Evolutionary conservation across 2,113 vertebrate species (phyloP).

Genomic region (Desmodus rotundus): DNA sequence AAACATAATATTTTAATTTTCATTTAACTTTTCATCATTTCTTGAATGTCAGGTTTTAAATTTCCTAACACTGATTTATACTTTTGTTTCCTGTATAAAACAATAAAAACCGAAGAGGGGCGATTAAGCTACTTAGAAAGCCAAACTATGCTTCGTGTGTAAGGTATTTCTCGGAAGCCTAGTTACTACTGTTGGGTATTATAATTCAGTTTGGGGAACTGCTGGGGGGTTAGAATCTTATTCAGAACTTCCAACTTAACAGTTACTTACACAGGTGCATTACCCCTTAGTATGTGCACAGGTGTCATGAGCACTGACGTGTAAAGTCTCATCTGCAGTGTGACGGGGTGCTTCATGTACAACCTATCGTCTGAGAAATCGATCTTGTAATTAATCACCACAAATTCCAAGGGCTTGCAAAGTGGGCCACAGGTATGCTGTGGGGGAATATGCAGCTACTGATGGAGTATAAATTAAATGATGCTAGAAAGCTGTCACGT

Average conservation of each 20-base stretch:
- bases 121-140: background rate
- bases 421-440: background rate
- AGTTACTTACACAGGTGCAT: background rate
- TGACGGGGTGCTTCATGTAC: background rate
- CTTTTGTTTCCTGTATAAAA: background rate
- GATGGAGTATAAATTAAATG: background rate
- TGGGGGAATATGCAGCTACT: background rate
- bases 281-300: background rate
- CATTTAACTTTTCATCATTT: background rate
- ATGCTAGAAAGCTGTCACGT: background rate
- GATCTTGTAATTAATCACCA: background rate
- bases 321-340: background rate
- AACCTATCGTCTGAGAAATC: background rate
- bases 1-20: background rate
- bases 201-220: background rate
- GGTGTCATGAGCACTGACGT: background rate
- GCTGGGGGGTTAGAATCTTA: background rate
- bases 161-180: background rate
- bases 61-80: background rate
- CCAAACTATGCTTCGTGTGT: background rate
- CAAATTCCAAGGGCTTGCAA: background rate
- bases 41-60: background rate
- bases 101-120: background rate
- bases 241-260: background rate
- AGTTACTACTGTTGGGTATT: background rate